Percentiles rank a stretch among this genome's conserved stretches.
These are phyloP conservation scores for Leptopterna dolabrata DNA, from an alignment of 2,888 invertebrate genomes.

Conservation along the genomic window DNA sequence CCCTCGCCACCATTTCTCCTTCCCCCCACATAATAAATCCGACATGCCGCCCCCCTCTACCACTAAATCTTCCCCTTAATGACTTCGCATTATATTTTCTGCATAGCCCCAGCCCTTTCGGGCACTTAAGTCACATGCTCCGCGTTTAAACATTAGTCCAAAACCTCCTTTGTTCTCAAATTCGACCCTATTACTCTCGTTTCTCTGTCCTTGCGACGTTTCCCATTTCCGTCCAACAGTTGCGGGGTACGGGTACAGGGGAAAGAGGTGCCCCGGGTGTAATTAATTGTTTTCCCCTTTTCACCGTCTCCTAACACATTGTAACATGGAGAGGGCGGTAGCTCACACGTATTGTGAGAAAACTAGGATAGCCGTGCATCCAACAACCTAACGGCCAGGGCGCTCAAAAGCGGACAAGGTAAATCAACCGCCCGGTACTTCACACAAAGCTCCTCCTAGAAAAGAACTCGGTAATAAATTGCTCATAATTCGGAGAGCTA, in stretches of 20 bases:
- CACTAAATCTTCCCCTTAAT: slow-evolving; percentile 33
- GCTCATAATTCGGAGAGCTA: too few relatives aligned
- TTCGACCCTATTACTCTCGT: not conserved
- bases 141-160: slow-evolving; percentile 25
- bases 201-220: not conserved
- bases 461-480: too few relatives aligned
- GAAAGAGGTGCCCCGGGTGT: too few relatives aligned
- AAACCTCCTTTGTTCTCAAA: slow-evolving; percentile 21
- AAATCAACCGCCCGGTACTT: too few relatives aligned
- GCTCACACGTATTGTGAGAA: too few relatives aligned
- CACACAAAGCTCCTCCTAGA: too few relatives aligned
- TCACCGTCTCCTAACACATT: too few relatives aligned
- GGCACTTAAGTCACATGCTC: slow-evolving; percentile 30
- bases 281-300: too few relatives aligned
- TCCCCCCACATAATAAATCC: slow-evolving; percentile 22
- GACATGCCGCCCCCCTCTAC: slow-evolving; percentile 26
- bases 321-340: too few relatives aligned
- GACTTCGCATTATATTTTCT: slow-evolving; percentile 37
- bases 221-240: not conserved
- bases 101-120: slow-evolving; percentile 10
- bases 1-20: not conserved
- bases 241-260: not conserved
- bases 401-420: too few relatives aligned
- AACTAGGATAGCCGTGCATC: too few relatives aligned
- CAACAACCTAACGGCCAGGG: too few relatives aligned